phyloP scores from a whole-genome alignment of 2,113 vertebrate genomes.

The Scatophagus argus region DNA sequence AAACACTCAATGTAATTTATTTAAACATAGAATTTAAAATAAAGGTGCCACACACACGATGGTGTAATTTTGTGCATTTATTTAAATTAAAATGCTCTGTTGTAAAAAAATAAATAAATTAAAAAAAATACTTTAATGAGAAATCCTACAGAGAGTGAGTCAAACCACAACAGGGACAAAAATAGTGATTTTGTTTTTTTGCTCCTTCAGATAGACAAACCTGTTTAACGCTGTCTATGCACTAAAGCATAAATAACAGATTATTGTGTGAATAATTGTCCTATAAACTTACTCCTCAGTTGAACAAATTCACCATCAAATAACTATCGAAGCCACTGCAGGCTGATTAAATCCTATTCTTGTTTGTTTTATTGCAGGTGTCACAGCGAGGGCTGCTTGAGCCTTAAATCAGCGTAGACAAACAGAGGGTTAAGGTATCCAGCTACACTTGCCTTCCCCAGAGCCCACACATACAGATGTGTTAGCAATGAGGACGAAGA shows the following conservation, averaged over 20 bases:
- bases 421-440: conserved; percentile 67
- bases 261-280: conserved; percentile 32
- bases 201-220: background rate
- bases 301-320: conserved; percentile 34
- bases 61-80: background rate
- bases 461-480: conserved; percentile 63
- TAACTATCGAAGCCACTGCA: conserved; percentile 17
- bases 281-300: conserved; percentile 16
- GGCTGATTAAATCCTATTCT: conserved; percentile 7
- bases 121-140: too few relatives aligned
- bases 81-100: background rate
- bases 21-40: background rate
- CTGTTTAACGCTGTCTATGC: background rate
- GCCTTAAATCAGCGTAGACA: conserved; percentile 69
- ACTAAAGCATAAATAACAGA: conserved; percentile 26
- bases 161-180: too few relatives aligned
- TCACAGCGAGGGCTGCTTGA: conserved; percentile 55
- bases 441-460: conserved; percentile 52
- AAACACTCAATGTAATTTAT: background rate
- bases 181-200: too few relatives aligned
- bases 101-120: background rate
- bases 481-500: conserved; percentile 40
- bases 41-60: background rate
- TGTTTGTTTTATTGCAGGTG: conserved; percentile 56
- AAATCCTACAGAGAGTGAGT: background rate